phyloP scores from a whole-genome alignment of 2,797 vertebrate genomes.

The Iguana delicatissima region DNA sequence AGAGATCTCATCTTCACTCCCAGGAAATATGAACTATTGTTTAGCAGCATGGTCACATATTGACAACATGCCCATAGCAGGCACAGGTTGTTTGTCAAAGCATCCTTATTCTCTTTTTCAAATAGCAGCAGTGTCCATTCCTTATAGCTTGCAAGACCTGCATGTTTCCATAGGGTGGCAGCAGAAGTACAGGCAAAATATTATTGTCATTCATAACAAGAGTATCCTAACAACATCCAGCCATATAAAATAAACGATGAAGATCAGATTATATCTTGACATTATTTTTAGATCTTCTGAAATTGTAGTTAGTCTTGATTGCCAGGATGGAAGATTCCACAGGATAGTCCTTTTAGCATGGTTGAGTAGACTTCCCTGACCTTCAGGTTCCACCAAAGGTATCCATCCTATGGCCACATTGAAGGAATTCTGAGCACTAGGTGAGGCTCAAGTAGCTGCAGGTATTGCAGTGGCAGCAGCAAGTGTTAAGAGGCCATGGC shows the following conservation, averaged over 20 bases:
- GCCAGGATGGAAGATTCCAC: background rate
- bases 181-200: background rate
- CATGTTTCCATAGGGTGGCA: conserved; percentile 9
- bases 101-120: too few species aligned
- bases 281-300: background rate
- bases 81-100: too few species aligned
- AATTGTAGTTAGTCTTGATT: background rate
- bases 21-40: too few species aligned
- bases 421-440: too few species aligned
- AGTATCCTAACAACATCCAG: background rate
- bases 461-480: too few species aligned
- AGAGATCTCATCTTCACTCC: too few species aligned
- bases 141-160: background rate
- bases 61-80: too few species aligned
- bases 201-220: background rate
- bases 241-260: background rate
- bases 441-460: too few species aligned
- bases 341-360: background rate
- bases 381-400: too few species aligned
- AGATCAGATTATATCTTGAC: background rate
- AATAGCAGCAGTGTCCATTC: background rate
- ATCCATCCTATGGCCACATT: too few species aligned
- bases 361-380: background rate
- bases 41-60: too few species aligned
- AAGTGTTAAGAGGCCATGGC: too few species aligned